Percentiles rank a stretch among this genome's conserved stretches.
Evolutionary conservation across 1,140 invertebrate species (phyloP).

Genomic region (Cotesia vestalis): DNA sequence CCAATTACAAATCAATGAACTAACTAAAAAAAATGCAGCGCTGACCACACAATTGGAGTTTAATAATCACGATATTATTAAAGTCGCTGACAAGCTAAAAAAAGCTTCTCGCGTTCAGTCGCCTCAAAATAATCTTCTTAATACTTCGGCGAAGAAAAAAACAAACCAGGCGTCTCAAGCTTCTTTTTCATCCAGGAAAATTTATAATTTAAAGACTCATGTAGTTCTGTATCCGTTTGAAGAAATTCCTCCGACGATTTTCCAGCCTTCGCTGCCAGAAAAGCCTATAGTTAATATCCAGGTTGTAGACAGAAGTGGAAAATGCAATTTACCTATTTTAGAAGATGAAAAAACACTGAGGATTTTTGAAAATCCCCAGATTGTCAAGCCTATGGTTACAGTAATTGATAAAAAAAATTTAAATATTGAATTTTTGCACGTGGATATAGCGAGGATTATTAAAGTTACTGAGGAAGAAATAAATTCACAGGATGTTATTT

Average conservation of each 20-base stretch:
- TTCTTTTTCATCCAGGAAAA: neutral
- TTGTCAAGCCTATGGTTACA: constrained; percentile 59
- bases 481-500: constrained; percentile 49
- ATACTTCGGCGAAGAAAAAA: neutral
- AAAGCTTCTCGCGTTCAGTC: no score
- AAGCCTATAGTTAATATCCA: constrained; percentile 58
- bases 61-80: no score
- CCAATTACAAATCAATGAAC: no score
- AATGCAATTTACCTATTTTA: constrained; percentile 59
- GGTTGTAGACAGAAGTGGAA: constrained; percentile 56
- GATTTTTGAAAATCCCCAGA: constrained; percentile 62
- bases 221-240: constrained; percentile 47
- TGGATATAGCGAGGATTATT: constrained; percentile 51
- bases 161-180: neutral
- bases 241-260: constrained; percentile 53
- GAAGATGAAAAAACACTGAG: constrained; percentile 57
- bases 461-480: constrained; percentile 53
- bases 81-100: no score
- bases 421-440: constrained; percentile 54
- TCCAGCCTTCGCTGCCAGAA: constrained; percentile 51
- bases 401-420: constrained; percentile 52
- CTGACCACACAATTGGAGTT: no score
- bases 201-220: constrained; percentile 20
- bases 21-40: no score
- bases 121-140: neutral